Percentiles rank a stretch among this genome's conserved stretches.
phyloP scores from a whole-genome alignment of 2,797 vertebrate species.

The Taeniopygia guttata region DNA sequence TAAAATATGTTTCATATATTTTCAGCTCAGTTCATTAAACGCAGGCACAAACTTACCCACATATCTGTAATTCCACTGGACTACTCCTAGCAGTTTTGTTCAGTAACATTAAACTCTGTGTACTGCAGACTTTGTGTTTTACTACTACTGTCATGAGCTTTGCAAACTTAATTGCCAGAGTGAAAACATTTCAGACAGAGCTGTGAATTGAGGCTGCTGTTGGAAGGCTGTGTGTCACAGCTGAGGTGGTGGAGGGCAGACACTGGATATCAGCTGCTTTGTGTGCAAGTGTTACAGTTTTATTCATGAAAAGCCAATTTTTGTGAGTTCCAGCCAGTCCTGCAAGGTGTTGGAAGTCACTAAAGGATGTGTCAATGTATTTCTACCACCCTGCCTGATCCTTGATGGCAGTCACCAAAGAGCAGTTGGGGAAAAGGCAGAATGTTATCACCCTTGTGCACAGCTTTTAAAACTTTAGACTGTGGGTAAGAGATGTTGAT shows the following conservation, averaged over 20 bases:
- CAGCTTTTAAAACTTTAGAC: neutral
- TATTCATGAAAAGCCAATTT: neutral
- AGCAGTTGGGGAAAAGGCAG: neutral
- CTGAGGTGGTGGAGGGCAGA: slow-evolving; percentile 18
- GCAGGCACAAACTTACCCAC: neutral
- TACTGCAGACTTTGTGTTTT: neutral
- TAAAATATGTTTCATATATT: neutral
- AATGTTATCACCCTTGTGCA: neutral
- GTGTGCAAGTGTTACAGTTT: neutral
- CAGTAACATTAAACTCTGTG: neutral
- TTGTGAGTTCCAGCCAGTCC: neutral
- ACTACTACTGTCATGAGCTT: neutral
- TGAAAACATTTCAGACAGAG: slow-evolving; percentile 7
- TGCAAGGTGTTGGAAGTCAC: neutral
- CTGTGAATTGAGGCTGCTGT: neutral
- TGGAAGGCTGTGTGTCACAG: neutral
- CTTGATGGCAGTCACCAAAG: neutral
- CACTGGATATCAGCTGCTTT: neutral
- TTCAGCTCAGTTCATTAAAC: slow-evolving; percentile 39
- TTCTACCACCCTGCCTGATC: neutral
- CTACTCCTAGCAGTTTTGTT: neutral
- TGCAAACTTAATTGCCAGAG: neutral
- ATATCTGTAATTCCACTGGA: neutral
- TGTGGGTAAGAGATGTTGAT: neutral
- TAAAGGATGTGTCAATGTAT: neutral